These are phyloP conservation scores for Colletes latitarsis DNA, from an alignment of 1,140 invertebrate species.

Conservation along the genomic window DNA sequence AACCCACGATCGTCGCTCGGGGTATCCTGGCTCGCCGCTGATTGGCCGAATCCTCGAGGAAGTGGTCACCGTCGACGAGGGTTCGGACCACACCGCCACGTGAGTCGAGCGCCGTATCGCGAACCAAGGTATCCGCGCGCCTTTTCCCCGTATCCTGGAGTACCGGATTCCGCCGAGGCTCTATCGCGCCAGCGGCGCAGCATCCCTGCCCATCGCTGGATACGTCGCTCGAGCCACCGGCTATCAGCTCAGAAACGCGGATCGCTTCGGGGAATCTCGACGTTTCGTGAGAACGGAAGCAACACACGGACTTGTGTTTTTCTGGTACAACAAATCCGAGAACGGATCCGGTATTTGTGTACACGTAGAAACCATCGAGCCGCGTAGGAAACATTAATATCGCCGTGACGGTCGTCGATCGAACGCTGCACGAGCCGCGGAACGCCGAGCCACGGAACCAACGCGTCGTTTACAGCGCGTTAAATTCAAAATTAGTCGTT, in stretches of 20 bases:
- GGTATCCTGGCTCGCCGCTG: slow-evolving; percentile 53
- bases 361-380: background rate
- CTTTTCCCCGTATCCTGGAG: slow-evolving; percentile 26
- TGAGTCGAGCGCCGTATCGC: slow-evolving; percentile 63
- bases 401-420: background rate
- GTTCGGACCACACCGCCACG: slow-evolving; percentile 70
- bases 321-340: too few relatives aligned
- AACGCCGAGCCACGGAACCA: too few relatives aligned
- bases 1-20: slow-evolving; percentile 49
- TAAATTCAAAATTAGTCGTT: background rate
- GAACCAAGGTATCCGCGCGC: slow-evolving; percentile 47
- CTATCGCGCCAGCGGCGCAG: background rate
- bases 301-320: background rate
- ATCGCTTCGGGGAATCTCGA: background rate
- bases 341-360: background rate
- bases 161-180: background rate
- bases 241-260: background rate
- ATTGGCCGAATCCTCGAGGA: slow-evolving; percentile 64
- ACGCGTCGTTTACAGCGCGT: too few relatives aligned
- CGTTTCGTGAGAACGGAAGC: background rate
- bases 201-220: background rate
- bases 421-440: too few relatives aligned
- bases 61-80: slow-evolving; percentile 63
- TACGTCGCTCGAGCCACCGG: background rate
- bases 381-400: too few relatives aligned